phyloP scores from a whole-genome alignment of 2,888 invertebrate species.

The Petrolisthes manimaculis region DNA sequence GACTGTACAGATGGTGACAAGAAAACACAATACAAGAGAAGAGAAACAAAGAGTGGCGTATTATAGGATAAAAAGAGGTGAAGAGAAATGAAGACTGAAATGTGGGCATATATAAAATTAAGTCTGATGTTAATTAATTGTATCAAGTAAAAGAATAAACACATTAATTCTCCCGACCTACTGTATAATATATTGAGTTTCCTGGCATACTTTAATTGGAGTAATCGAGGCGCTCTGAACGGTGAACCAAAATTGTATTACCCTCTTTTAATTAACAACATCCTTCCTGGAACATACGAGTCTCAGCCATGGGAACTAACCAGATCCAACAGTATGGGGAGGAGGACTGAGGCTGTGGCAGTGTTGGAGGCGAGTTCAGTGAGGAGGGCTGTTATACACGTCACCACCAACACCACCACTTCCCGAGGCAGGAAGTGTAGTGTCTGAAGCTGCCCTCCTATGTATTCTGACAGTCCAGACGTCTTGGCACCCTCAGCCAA shows the following conservation, averaged over 20 bases:
- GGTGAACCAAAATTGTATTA: not conserved
- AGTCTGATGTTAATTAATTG: no score
- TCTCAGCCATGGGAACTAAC: slow-evolving; percentile 66
- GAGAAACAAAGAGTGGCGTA: not conserved
- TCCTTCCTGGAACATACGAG: not conserved
- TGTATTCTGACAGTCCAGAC: slow-evolving; percentile 72
- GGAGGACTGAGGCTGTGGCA: slow-evolving; percentile 71
- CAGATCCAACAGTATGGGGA: slow-evolving; percentile 70
- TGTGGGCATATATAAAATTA: not conserved
- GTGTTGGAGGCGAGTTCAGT: slow-evolving; percentile 69
- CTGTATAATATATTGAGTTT: no score
- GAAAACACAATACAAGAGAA: not conserved
- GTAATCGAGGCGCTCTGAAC: not conserved
- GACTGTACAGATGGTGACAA: not conserved
- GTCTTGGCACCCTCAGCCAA: slow-evolving; percentile 86
- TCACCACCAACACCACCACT: slow-evolving; percentile 69
- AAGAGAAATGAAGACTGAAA: not conserved
- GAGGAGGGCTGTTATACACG: slow-evolving; percentile 68
- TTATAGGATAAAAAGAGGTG: not conserved
- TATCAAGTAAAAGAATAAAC: no score
- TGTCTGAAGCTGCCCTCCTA: slow-evolving; percentile 68
- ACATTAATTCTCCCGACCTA: no score
- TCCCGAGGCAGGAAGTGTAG: slow-evolving; percentile 68
- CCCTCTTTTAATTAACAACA: not conserved
- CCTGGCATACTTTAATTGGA: not conserved